phyloP scores from a whole-genome alignment of 2,888 invertebrate species.

The Melanotus villosus region DNA sequence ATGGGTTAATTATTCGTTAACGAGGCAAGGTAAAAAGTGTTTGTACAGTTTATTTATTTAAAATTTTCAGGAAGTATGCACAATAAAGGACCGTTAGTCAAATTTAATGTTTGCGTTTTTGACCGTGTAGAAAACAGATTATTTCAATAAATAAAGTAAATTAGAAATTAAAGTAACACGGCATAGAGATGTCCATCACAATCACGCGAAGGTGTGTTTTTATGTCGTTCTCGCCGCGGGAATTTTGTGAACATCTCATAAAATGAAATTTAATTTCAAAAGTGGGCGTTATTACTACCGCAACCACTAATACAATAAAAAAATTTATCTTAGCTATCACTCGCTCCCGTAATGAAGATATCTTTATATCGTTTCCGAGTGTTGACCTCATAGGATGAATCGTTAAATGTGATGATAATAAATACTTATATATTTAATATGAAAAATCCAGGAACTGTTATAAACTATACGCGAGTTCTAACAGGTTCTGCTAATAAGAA shows the following conservation, averaged over 20 bases:
- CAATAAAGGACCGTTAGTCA: neutral
- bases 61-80: neutral
- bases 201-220: slow-evolving; percentile 4
- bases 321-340: neutral
- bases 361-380: neutral
- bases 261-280: slow-evolving; percentile 12
- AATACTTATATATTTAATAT: neutral
- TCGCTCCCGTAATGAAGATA: neutral
- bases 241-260: slow-evolving; percentile 12
- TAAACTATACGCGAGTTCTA: slow-evolving; percentile 1
- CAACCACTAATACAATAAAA: neutral
- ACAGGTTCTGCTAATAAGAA: slow-evolving; percentile 26
- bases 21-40: neutral
- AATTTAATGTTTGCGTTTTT: neutral
- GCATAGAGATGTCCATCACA: slow-evolving; percentile 6
- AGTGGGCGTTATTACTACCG: slow-evolving; percentile 8
- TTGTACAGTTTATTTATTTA: neutral
- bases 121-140: neutral
- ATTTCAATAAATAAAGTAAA: neutral
- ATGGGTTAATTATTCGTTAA: no score
- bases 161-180: neutral
- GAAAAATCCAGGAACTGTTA: slow-evolving; percentile 27
- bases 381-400: slow-evolving; percentile 15
- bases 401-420: slow-evolving; percentile 17
- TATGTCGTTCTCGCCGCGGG: slow-evolving; percentile 3